A percentile compares a stretch with the other conserved stretches of the same genome.
These are phyloP conservation scores for Ictalurus punctatus DNA, from an alignment of 2,113 vertebrate genomes.

Conservation along the genomic window DNA sequence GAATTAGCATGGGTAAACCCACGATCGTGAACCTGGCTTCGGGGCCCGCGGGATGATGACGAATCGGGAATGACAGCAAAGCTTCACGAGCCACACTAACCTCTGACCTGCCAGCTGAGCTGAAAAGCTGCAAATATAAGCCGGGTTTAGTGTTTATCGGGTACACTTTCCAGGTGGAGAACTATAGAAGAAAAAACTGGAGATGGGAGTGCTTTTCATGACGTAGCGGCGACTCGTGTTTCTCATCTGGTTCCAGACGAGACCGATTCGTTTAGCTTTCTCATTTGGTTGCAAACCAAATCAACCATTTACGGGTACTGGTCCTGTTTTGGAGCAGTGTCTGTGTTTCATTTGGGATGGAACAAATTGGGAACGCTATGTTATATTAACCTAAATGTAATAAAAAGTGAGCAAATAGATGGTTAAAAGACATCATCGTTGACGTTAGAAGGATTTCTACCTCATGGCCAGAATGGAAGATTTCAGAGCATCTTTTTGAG, in stretches of 20 bases:
- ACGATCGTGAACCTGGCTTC: slow-evolving; percentile 15
- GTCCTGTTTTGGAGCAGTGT: background rate
- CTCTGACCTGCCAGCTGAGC: slow-evolving; percentile 6
- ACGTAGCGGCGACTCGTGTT: background rate
- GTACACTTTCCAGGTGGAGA: background rate
- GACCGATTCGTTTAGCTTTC: background rate
- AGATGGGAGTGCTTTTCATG: background rate
- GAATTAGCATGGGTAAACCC: slow-evolving; percentile 41
- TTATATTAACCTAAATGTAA: background rate
- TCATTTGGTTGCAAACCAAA: background rate
- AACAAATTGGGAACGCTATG: background rate
- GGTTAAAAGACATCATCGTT: too few relatives aligned
- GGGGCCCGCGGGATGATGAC: background rate
- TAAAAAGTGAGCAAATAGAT: background rate
- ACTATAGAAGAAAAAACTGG: background rate
- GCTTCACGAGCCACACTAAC: background rate
- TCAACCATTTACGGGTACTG: background rate
- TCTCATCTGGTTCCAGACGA: background rate
- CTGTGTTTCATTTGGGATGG: background rate
- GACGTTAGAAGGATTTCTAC: too few relatives aligned
- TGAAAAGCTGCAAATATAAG: background rate
- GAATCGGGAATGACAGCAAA: background rate
- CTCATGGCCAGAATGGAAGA: background rate
- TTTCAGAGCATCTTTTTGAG: background rate
- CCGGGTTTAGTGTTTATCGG: background rate